Evolutionary conservation across 1,140 invertebrate genomes (phyloP).

Genomic region (Zeugodacus cucurbitae): DNA sequence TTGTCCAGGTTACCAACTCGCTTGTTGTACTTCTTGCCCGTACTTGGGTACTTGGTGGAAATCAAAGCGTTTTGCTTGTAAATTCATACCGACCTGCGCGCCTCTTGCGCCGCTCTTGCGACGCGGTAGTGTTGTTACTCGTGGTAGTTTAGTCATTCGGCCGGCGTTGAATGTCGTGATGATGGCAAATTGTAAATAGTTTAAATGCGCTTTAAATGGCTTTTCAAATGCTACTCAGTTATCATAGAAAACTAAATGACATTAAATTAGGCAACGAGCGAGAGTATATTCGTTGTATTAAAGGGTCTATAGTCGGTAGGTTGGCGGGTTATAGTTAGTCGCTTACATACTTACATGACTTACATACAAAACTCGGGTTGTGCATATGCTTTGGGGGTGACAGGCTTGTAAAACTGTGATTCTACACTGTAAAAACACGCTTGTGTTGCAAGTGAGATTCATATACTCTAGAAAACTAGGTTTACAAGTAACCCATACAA

Average conservation of each 20-base stretch:
- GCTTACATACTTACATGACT: not conserved
- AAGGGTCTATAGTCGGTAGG: not conserved
- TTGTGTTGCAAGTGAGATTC: no score
- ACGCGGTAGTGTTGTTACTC: constrained; percentile 45
- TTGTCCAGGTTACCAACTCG: not conserved
- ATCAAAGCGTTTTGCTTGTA: not conserved
- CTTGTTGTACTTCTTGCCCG: not conserved
- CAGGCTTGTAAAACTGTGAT: not conserved
- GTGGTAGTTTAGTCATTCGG: constrained; percentile 41
- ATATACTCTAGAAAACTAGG: no score
- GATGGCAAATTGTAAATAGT: constrained; percentile 66
- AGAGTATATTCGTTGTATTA: not conserved
- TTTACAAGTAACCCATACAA: no score
- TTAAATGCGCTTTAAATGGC: constrained; percentile 61
- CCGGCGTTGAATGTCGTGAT: constrained; percentile 63
- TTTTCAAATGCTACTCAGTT: constrained; percentile 65
- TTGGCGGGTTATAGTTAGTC: not conserved
- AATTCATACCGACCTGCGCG: not conserved
- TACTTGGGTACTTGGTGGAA: not conserved
- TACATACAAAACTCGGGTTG: not conserved
- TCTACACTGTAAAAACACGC: not conserved
- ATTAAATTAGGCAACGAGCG: constrained; percentile 57
- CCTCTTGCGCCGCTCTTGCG: constrained; percentile 42
- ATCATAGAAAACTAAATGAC: constrained; percentile 64
- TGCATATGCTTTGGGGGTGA: not conserved